Percentiles rank a stretch among this genome's conserved stretches.
Conservation (phyloP, 2,797 vertebrate genomes). For the Spea hammondii region DNA sequence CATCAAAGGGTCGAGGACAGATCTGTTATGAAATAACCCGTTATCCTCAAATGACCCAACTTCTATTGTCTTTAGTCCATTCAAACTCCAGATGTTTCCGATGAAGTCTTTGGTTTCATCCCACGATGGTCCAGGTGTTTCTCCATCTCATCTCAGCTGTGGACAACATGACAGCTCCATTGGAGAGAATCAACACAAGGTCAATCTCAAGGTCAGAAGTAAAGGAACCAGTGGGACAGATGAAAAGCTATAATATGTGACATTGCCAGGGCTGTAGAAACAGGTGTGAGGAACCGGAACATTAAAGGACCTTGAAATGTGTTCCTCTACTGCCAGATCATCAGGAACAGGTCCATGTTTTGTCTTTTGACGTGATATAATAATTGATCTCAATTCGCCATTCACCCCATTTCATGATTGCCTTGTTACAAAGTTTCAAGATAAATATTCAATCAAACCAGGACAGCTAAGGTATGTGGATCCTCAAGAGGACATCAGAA, state of each 20-base stretch:
- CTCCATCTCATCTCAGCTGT: not conserved
- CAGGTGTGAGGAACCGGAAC: conserved; percentile 23
- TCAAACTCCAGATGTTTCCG: conserved; percentile 25
- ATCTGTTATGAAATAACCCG: not conserved
- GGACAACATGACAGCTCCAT: conserved; percentile 8
- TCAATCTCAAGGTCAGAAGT: conserved; percentile 5
- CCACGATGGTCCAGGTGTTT: conserved; percentile 28
- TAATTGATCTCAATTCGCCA: too few relatives aligned
- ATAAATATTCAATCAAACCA: too few relatives aligned
- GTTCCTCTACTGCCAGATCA: not conserved
- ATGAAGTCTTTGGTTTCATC: conserved; percentile 4
- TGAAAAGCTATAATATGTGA: conserved; percentile 21
- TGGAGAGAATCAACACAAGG: conserved; percentile 7
- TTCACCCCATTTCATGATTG: too few relatives aligned
- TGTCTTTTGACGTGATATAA: not conserved
- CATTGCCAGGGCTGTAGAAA: conserved; percentile 1
- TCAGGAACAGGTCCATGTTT: not conserved
- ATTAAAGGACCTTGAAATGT: not conserved
- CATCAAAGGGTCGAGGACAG: not conserved
- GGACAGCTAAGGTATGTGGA: too few relatives aligned
- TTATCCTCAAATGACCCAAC: conserved; percentile 30
- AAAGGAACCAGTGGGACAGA: conserved; percentile 14
- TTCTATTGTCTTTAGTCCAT: not conserved
- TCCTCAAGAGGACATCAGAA: too few relatives aligned
- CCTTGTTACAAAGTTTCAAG: too few relatives aligned